Base-by-base conservation (phyloP, 2,113 vertebrate genomes). In the Pardalotus punctatus region DNA sequence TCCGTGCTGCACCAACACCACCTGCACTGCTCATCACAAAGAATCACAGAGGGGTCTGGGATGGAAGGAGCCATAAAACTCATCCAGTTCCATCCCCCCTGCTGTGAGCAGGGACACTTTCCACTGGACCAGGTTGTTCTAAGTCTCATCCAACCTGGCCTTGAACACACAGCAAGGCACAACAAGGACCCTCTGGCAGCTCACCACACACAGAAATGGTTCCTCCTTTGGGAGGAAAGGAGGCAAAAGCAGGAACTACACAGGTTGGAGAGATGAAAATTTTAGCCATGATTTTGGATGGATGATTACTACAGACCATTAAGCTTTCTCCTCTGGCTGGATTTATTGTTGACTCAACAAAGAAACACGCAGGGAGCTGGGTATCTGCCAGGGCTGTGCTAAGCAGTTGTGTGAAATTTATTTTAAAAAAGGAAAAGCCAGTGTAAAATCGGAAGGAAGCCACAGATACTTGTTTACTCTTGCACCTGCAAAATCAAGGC, bases 301-400 rank as follows among this genome's bases (percentile, higher is more conserved):
- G 54, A 53, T 73, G 56, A 91, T 81, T 92, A 84, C 80, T 60
- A 62, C 16, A 74, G 47, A 60, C 47, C n/a, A 74, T 86, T 88
- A 94, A 92, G 42, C 65, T 65, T 40, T 90, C 65, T 91, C 31
- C 43, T 70, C 80, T 88, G 72, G 47, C 72, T 88, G 43, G 43
- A 84, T 84, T 88, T 94, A 43, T 27, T 94, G 80, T 88, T 94
- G 86, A 88, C 31, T 86, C 56, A 92, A 94, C 86, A 86, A 92
- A 86, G 70, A 42, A 58, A 88, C 74, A 64, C 0, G 0, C 45
- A 17, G 13, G 74, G 35, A 4, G 38, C 61, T 45, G 47, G 87
- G 47, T 40, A 94, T 35, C 66, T 92, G 93, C 80, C 93, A 95
- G 61, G 69, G 38, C 72, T 89, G 65, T 58, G 40, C 76, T 74